phyloP scores from a whole-genome alignment of 2,888 invertebrate species.

The Campoletis raptor region DNA sequence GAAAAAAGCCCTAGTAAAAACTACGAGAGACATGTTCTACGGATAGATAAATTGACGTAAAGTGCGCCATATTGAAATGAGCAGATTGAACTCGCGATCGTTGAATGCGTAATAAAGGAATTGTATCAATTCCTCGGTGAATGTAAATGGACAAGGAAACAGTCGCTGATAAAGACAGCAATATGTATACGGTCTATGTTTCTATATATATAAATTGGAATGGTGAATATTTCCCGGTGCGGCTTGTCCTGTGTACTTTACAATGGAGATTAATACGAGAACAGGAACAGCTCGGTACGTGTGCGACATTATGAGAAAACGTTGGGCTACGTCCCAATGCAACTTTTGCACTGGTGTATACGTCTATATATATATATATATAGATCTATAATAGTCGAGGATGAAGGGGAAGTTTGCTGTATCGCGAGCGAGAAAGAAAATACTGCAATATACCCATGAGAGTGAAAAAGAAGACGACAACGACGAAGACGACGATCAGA shows the following conservation, averaged over 20 bases:
- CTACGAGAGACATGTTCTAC: background rate
- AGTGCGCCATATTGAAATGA: constrained; percentile 5
- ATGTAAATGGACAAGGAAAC: constrained; percentile 51
- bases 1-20: background rate
- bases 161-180: constrained; percentile 46
- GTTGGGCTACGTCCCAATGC: constrained; percentile 47
- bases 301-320: constrained; percentile 61
- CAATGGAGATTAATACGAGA: constrained; percentile 66
- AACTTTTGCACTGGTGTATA: constrained; percentile 18
- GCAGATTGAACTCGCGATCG: constrained; percentile 29
- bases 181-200: background rate
- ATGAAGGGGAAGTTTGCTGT: constrained; percentile 18
- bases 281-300: constrained; percentile 49
- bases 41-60: constrained; percentile 6
- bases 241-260: constrained; percentile 49
- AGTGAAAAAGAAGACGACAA: constrained; percentile 27
- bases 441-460: constrained; percentile 53
- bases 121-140: constrained; percentile 55
- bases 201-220: constrained; percentile 25
- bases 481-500: constrained; percentile 35
- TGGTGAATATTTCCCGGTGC: constrained; percentile 19
- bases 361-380: constrained; percentile 5
- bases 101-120: constrained; percentile 49
- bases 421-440: constrained; percentile 25
- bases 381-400: constrained; percentile 13